These are phyloP conservation scores for Parauchenoglanis punctatus DNA, from an alignment of 2,797 vertebrate genomes.

Conservation along the genomic window DNA sequence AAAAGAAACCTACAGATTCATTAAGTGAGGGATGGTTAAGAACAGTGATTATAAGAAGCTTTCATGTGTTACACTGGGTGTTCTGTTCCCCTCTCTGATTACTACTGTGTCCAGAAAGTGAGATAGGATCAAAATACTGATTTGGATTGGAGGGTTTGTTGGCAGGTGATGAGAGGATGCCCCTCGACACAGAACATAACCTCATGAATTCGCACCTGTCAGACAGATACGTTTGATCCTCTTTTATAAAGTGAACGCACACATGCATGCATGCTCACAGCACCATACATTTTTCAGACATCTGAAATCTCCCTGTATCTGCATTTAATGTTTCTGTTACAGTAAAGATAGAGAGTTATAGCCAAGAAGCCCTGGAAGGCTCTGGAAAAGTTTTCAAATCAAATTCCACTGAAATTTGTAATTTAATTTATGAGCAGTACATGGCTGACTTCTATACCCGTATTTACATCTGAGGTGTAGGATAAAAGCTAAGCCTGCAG, in stretches of 20 bases:
- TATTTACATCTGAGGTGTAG: not conserved
- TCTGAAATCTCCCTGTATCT: conserved; percentile 5
- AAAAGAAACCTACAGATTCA: not conserved
- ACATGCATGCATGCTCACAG: conserved; percentile 35
- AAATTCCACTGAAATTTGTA: not conserved
- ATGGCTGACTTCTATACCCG: not conserved
- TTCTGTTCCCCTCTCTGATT: conserved; percentile 9
- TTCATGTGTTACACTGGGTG: not conserved
- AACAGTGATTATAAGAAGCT: conserved; percentile 1
- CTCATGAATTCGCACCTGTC: conserved; percentile 32
- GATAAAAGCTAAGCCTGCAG: not conserved
- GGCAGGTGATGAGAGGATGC: conserved; percentile 29
- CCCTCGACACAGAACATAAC: not conserved
- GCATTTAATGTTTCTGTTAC: conserved; percentile 13
- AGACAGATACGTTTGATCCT: conserved; percentile 26
- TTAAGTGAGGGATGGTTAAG: conserved; percentile 15
- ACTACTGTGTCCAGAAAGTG: not conserved
- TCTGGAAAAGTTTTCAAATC: not conserved
- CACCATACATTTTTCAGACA: conserved; percentile 47
- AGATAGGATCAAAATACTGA: conserved; percentile 23
- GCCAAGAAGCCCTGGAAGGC: conserved; percentile 1
- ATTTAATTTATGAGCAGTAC: not conserved
- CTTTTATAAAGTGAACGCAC: conserved; percentile 42
- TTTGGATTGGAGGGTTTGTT: conserved; percentile 13
- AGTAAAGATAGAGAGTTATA: not conserved